Evolutionary conservation across 2,797 vertebrate genomes (phyloP).

Genomic region (Eulemur mongoz): DNA sequence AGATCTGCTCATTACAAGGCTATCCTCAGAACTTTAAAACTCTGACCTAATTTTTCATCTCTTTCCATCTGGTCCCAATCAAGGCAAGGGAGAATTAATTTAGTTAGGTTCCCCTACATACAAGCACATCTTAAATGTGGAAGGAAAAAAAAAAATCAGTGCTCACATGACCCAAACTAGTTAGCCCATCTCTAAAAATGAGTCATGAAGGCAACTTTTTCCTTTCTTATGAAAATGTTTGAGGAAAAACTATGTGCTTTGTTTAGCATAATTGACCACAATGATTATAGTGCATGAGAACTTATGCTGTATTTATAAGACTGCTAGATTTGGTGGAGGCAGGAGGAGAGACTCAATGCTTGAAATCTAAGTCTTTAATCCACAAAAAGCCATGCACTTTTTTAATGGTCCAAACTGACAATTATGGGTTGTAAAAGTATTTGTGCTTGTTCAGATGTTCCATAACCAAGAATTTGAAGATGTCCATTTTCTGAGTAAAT

Average conservation of each 20-base stretch:
- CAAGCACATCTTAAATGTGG: slow-evolving; percentile 22
- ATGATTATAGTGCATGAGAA: slow-evolving; percentile 80
- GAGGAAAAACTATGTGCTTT: slow-evolving; percentile 78
- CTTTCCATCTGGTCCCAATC: slow-evolving; percentile 3
- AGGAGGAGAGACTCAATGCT: slow-evolving; percentile 44
- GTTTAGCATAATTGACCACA: slow-evolving; percentile 81
- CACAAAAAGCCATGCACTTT: slow-evolving; percentile 67
- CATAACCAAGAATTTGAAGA: slow-evolving; percentile 61
- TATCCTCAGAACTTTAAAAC: neutral
- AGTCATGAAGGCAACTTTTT: slow-evolving; percentile 64
- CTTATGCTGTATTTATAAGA: slow-evolving; percentile 82
- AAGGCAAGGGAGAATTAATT: slow-evolving; percentile 32
- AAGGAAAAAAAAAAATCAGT: neutral
- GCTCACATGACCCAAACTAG: slow-evolving; percentile 68
- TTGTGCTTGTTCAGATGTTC: slow-evolving; percentile 72
- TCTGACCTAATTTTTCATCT: neutral
- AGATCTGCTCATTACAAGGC: neutral
- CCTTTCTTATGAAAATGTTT: slow-evolving; percentile 73
- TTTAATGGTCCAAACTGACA: slow-evolving; percentile 68
- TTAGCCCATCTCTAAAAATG: slow-evolving; percentile 58
- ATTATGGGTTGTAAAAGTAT: slow-evolving; percentile 63
- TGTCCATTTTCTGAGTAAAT: slow-evolving; percentile 33
- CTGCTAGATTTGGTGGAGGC: slow-evolving; percentile 61
- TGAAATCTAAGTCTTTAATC: slow-evolving; percentile 81
- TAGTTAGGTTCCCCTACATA: neutral